Evolutionary conservation across 2,888 invertebrate genomes (phyloP).

Genomic region (Entomobrya multifasciata): DNA sequence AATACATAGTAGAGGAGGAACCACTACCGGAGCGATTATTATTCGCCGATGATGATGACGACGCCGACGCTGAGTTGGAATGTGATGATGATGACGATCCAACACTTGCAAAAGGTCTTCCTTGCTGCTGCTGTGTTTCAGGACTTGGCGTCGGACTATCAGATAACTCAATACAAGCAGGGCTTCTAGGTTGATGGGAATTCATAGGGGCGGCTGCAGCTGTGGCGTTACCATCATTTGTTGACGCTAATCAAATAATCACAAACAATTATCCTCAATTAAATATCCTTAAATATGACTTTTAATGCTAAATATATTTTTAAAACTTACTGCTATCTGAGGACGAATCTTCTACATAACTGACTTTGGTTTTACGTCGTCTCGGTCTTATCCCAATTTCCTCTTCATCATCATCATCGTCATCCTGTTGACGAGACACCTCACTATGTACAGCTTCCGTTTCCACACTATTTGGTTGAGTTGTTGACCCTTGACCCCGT

Average conservation of each 20-base stretch:
- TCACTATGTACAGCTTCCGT: neutral
- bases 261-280: neutral
- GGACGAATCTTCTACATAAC: constrained; percentile 48
- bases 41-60: no score
- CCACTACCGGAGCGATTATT: constrained; percentile 63
- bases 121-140: no score
- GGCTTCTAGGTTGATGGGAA: constrained; percentile 60
- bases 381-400: constrained; percentile 38
- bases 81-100: neutral
- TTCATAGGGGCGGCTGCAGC: neutral
- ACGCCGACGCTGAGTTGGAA: neutral
- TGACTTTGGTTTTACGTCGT: neutral
- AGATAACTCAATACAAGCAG: constrained; percentile 64
- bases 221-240: constrained; percentile 55
- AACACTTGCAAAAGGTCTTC: constrained; percentile 3
- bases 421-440: neutral
- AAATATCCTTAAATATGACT: neutral
- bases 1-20: constrained; percentile 54
- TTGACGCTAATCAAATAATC: constrained; percentile 38
- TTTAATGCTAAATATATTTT: neutral
- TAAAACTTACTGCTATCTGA: constrained; percentile 48
- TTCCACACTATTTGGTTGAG: neutral
- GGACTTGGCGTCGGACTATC: constrained; percentile 57
- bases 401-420: constrained; percentile 47
- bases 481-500: no score